These are phyloP conservation scores for Tethea ocularis DNA, from an alignment of 2,888 invertebrate species.

Conservation along the genomic window DNA sequence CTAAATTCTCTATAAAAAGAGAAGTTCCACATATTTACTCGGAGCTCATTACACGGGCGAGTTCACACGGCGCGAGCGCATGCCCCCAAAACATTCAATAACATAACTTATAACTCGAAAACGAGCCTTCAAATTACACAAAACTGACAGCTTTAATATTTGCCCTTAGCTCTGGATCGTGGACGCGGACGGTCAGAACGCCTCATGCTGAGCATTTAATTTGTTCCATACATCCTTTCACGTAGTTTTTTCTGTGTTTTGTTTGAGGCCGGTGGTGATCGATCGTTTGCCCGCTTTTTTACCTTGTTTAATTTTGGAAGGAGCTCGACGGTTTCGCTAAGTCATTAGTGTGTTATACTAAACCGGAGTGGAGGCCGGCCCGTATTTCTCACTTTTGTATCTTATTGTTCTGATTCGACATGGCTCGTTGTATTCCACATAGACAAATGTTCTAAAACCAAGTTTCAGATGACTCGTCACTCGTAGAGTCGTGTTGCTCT, in stretches of 20 bases:
- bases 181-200: constrained; percentile 56
- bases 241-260: constrained; percentile 77
- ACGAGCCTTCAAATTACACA: constrained; percentile 79
- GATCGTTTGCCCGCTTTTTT: constrained; percentile 80
- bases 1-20: constrained; percentile 44
- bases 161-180: constrained; percentile 64
- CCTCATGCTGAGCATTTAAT: constrained; percentile 82
- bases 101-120: constrained; percentile 78
- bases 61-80: constrained; percentile 60
- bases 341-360: constrained; percentile 69
- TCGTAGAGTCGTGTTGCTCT: constrained; percentile 15
- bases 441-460: constrained; percentile 27
- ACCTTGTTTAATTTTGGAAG: constrained; percentile 79
- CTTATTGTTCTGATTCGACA: constrained; percentile 59
- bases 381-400: constrained; percentile 52
- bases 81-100: constrained; percentile 76
- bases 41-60: constrained; percentile 52
- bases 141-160: constrained; percentile 82
- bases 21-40: constrained; percentile 50
- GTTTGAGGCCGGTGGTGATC: constrained; percentile 75
- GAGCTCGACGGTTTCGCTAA: constrained; percentile 75
- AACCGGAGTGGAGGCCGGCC: constrained; percentile 17
- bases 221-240: constrained; percentile 81
- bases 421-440: constrained; percentile 40
- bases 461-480: constrained; percentile 26